Evolutionary conservation across 1,140 invertebrate genomes (phyloP).

Genomic region (Apolygus lucorum): DNA sequence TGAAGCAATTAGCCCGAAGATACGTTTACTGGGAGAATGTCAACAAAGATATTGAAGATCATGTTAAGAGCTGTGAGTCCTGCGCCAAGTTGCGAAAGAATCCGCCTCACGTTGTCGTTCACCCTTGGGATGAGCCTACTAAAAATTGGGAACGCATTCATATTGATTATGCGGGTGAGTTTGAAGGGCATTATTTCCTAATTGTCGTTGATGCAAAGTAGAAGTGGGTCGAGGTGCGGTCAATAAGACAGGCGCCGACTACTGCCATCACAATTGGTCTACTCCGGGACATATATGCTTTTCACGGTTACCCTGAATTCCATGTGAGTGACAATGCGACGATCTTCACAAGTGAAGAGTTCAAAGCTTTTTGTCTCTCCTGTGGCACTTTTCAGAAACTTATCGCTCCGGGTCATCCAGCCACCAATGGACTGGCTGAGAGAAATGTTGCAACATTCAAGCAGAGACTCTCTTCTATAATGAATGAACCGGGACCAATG

Average conservation of each 20-base stretch:
- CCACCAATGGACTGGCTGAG: constrained; percentile 31
- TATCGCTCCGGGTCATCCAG: constrained; percentile 35
- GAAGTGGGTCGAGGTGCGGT: background rate
- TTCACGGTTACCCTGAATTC: no score
- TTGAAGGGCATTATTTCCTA: background rate
- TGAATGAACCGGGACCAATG: no score
- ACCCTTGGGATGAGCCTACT: background rate
- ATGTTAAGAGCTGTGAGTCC: background rate
- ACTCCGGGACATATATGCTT: no score
- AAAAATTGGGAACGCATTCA: background rate
- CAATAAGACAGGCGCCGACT: no score
- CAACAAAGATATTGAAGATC: background rate
- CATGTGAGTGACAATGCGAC: no score
- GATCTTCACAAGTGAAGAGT: constrained; percentile 37
- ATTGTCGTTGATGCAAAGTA: background rate
- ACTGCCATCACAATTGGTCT: no score
- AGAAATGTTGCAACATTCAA: no score
- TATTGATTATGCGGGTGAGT: background rate
- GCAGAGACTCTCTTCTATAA: no score
- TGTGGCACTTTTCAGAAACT: constrained; percentile 33
- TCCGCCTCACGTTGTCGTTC: background rate
- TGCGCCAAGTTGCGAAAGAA: background rate
- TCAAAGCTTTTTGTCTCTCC: constrained; percentile 34
- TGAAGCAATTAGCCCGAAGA: background rate
- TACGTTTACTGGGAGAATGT: background rate